These are phyloP conservation scores for Ailurus styani DNA, from an alignment of 2,113 vertebrate genomes.

Conservation along the genomic window DNA sequence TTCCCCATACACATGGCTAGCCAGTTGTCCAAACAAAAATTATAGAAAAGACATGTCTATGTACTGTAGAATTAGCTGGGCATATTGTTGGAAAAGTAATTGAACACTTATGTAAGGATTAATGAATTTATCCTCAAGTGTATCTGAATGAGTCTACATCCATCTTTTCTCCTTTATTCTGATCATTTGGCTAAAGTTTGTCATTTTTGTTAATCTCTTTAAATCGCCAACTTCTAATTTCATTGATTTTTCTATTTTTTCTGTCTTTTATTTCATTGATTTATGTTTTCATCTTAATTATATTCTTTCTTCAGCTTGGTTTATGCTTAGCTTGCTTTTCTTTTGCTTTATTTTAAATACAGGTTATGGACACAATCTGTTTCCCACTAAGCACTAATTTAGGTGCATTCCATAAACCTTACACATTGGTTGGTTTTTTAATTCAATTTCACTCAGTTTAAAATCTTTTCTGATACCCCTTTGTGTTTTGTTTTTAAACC, in stretches of 20 bases:
- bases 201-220: neutral
- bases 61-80: neutral
- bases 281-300: neutral
- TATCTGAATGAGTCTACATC: neutral
- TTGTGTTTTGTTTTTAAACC: neutral
- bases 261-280: neutral
- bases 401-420: neutral
- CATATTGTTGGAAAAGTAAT: neutral
- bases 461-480: neutral
- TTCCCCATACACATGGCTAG: neutral
- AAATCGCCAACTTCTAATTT: neutral
- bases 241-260: neutral
- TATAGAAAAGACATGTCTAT: neutral
- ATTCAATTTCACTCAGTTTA: neutral
- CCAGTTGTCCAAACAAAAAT: neutral
- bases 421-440: neutral
- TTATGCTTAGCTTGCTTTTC: neutral
- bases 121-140: neutral
- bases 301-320: neutral
- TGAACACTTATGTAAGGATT: neutral
- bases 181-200: neutral
- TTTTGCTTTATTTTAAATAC: neutral
- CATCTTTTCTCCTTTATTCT: neutral
- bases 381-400: neutral
- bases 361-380: neutral